phyloP scores from a whole-genome alignment of 2,113 vertebrate genomes.

The Cnemophilus loriae region DNA sequence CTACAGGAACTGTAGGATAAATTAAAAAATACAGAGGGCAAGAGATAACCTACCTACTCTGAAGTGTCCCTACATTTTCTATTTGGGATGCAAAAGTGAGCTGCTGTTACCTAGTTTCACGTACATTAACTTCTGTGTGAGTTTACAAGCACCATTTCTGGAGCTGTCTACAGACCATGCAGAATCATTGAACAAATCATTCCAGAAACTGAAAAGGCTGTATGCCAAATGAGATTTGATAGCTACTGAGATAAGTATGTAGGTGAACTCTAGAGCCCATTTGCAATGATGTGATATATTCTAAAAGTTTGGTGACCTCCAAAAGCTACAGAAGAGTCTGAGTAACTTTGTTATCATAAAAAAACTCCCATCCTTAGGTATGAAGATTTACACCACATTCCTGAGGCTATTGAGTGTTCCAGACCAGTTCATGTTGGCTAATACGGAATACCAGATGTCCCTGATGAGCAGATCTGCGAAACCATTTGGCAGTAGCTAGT shows the following conservation, averaged over 20 bases:
- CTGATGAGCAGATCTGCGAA: constrained; percentile 17
- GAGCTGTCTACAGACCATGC: not conserved
- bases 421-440: constrained; percentile 19
- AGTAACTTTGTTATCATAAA: not conserved
- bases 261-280: not conserved
- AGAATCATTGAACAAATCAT: not conserved
- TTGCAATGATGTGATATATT: not conserved
- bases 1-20: not conserved
- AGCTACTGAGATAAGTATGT: not conserved
- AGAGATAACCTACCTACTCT: not conserved
- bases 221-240: not conserved
- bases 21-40: not conserved
- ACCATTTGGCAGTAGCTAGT: not conserved
- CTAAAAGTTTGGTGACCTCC: not conserved
- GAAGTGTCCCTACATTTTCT: not conserved
- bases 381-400: not conserved
- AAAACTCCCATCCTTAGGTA: not conserved
- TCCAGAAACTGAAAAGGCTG: not conserved
- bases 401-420: not conserved
- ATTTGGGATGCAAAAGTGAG: not conserved
- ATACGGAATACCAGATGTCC: constrained; percentile 28
- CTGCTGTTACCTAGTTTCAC: not conserved
- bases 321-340: not conserved
- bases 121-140: not conserved
- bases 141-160: not conserved